A percentile compares a stretch with the other conserved stretches of the same genome.
These are phyloP conservation scores for Agelas oroides DNA, from an alignment of 37 sponge, comb jelly and placozoan genomes.

Conservation along the genomic window DNA sequence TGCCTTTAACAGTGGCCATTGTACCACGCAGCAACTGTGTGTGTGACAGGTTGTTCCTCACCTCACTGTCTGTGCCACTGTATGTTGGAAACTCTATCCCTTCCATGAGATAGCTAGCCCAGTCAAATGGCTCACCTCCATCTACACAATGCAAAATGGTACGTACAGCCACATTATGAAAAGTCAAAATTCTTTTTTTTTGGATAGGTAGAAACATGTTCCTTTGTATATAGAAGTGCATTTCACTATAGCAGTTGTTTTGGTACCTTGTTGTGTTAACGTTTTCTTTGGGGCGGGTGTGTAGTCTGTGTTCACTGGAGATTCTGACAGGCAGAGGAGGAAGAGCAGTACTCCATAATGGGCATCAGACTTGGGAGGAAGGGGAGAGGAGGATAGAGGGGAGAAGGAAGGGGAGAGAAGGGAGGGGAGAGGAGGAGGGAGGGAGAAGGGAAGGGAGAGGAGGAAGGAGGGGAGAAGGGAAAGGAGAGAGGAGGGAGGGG, in stretches of 20 bases:
- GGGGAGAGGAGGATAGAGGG: background rate
- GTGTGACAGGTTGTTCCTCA: background rate
- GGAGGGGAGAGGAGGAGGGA: no score
- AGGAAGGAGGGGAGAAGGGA: no score
- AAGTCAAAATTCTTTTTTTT: no score
- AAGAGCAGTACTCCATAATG: slow-evolving; percentile 63
- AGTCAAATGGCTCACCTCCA: slow-evolving; percentile 46
- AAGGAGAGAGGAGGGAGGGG: no score
- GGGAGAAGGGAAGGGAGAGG: no score
- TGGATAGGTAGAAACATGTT: no score
- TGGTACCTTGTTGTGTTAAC: background rate
- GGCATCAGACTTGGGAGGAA: slow-evolving; percentile 36
- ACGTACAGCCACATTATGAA: no score
- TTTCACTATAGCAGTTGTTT: no score
- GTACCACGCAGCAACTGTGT: no score
- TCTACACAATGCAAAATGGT: background rate
- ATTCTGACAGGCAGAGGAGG: slow-evolving; percentile 57
- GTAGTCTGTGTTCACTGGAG: slow-evolving; percentile 32
- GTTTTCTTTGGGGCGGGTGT: background rate
- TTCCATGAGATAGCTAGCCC: slow-evolving; percentile 70
- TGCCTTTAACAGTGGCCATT: no score
- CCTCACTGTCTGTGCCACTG: slow-evolving; percentile 45
- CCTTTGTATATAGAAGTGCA: no score
- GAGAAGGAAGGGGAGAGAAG: background rate
- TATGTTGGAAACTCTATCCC: slow-evolving; percentile 48